Base-by-base conservation (phyloP, 2,113 vertebrate species). In the Origma solitaria region DNA sequence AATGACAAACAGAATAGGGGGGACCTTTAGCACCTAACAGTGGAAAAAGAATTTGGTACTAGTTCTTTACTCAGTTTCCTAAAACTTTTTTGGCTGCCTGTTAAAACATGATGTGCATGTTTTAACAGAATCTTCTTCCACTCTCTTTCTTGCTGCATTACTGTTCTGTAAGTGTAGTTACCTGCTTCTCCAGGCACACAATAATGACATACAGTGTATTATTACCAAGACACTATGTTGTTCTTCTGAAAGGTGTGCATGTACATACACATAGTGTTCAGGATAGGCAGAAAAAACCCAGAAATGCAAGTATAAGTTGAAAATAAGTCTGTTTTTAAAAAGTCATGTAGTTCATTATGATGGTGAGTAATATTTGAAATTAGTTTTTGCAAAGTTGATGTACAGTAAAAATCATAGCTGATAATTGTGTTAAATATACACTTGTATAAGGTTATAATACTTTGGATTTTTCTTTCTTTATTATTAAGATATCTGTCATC, bases 401-500 rank as follows among this genome's bases (percentile, higher is more conserved):
- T 57, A 17, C 28, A 72, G 30, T 76, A 58, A 86, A 95, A 54
- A 45, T 27, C 30, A 40, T 53, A 86, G 12, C 76, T 87, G 33
- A 30, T 70, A 47, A 42, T 54, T 81, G 27, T 89, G 16, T 68
- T 69, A 35, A 88, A 53, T 42, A 17, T 58, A 38, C 8, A 33
- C 6, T 65, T 70, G 15, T 27, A 40, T 49, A 12, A 22, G 7
- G 9, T 9, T 64, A 10, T 94, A 84, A 92, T 82, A 20, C 47
- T 73, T 62, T 68, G 33, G 3, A 16, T 42, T 6, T 35, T 15
- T 77, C 49, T 15, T 83, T 61, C 11, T 54, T 88, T 78, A 3
- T 82, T 76, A 45, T 66, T 22, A 91, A 99, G 99, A 99, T 79
- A 99, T 99, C 96, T 99, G 99, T 97, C 99, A 99, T 95, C 99